Conservation (phyloP, 2,797 vertebrate species). For the Acanthurus tractus region DNA sequence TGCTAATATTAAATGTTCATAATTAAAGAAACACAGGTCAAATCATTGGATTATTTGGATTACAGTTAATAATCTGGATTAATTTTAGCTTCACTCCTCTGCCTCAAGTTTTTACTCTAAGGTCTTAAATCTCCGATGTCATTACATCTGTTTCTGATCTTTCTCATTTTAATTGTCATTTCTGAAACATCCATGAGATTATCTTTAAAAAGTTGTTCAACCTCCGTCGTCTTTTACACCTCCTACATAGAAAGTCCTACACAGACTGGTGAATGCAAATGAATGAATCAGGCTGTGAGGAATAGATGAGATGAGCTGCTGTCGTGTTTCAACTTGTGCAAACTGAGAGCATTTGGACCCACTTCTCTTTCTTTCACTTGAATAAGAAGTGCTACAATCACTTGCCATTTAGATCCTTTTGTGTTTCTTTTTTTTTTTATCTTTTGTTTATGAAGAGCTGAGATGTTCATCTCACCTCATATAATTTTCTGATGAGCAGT, state of each 20-base stretch:
- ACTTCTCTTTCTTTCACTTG: neutral
- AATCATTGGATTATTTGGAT: neutral
- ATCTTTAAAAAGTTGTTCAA: neutral
- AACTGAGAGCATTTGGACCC: conserved; percentile 1
- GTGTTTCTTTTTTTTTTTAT: neutral
- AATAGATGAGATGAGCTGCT: neutral
- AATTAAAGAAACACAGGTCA: no score
- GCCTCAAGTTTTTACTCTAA: neutral
- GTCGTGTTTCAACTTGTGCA: neutral
- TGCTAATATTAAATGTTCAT: neutral
- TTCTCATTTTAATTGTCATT: neutral
- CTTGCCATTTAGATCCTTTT: neutral
- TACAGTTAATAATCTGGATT: neutral
- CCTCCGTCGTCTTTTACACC: neutral
- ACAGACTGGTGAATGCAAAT: conserved; percentile 3
- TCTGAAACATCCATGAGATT: conserved; percentile 1
- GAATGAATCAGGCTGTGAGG: neutral
- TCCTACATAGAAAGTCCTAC: neutral
- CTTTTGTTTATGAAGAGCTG: neutral
- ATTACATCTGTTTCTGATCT: neutral
- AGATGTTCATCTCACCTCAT: neutral
- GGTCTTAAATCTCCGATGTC: neutral
- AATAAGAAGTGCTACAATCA: neutral
- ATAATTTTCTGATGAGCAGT: neutral
- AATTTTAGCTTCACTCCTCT: neutral